Evolutionary conservation across 2,113 vertebrate species (phyloP).

Genomic region (Lepus europaeus): DNA sequence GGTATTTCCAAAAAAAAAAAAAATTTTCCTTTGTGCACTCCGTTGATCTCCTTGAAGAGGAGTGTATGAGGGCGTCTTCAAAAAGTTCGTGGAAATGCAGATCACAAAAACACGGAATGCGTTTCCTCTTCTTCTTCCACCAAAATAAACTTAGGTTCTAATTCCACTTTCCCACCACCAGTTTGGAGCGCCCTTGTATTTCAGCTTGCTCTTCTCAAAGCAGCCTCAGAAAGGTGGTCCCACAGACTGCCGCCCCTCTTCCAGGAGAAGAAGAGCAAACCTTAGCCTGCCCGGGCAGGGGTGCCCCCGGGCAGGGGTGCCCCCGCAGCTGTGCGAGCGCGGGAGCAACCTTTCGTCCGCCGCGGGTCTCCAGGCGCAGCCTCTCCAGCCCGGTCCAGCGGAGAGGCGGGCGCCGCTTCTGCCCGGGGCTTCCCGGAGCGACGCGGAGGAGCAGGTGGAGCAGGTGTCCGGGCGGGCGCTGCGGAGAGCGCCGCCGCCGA

Average conservation of each 20-base stretch:
- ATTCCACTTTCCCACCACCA: too few species aligned
- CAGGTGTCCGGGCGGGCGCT: not conserved
- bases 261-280: not conserved
- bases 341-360: not conserved
- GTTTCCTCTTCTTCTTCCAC: too few species aligned
- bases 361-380: too few species aligned
- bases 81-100: too few species aligned
- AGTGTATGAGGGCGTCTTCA: not conserved
- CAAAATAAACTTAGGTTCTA: too few species aligned
- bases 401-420: fast-evolving
- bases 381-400: not conserved
- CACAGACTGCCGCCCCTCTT: not conserved
- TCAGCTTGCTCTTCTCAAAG: not conserved
- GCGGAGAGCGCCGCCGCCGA: fast-evolving
- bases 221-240: slow-evolving; percentile 4
- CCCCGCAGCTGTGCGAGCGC: too few species aligned
- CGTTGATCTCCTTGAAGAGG: not conserved
- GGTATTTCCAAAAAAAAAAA: slow-evolving; percentile 26
- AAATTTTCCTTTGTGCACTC: slow-evolving; percentile 27
- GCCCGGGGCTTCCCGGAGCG: not conserved
- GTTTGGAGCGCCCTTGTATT: not conserved
- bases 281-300: too few species aligned
- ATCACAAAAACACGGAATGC: too few species aligned
- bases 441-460: not conserved
- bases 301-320: too few species aligned